These are phyloP conservation scores for Anguilla obscura DNA, from an alignment of 2,797 vertebrate species.

Conservation along the genomic window DNA sequence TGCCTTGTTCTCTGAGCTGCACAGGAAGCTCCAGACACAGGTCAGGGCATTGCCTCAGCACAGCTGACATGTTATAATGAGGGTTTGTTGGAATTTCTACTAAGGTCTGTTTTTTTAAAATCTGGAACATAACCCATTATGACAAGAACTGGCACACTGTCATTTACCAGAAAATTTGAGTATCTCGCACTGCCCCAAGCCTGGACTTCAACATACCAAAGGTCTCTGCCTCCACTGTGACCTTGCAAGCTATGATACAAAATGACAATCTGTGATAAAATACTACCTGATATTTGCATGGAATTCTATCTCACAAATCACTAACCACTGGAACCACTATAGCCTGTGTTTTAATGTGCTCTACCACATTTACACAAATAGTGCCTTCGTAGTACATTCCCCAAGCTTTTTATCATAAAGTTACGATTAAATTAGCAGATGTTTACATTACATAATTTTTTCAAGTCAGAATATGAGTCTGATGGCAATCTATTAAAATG, in stretches of 20 bases:
- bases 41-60: conserved; percentile 57
- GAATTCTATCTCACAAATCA: background rate
- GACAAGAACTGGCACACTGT: background rate
- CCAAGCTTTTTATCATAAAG: no score
- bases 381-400: no score
- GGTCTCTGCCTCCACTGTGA: no score
- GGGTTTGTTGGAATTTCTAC: background rate
- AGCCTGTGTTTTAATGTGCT: background rate
- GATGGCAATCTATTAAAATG: background rate
- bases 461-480: background rate
- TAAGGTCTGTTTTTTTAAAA: background rate
- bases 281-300: background rate
- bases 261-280: background rate
- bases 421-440: background rate
- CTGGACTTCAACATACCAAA: no score
- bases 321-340: background rate
- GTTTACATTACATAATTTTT: background rate
- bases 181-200: no score
- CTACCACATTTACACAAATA: background rate
- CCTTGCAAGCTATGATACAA: background rate
- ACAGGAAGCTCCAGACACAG: conserved; percentile 94
- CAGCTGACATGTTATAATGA: background rate
- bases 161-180: no score
- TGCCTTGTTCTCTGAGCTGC: conserved; percentile 91
- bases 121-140: background rate